Evolutionary conservation across 2,888 invertebrate species (phyloP), one percentile per base, ranked within the genome.

Genomic region (Mactromeris polynyma): DNA sequence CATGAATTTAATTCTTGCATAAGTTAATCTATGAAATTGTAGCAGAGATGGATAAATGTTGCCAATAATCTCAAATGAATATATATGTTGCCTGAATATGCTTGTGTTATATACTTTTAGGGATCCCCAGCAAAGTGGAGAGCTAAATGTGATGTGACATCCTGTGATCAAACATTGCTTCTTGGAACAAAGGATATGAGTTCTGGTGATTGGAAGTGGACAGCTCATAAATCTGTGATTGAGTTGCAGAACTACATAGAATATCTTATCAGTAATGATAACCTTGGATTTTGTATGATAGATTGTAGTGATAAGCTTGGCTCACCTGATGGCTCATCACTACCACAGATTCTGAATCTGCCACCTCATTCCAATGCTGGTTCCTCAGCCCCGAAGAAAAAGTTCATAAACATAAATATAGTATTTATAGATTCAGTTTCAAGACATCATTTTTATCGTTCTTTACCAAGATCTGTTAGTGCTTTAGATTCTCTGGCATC

Each of bases 351-450:
- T 36, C 64, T 91, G 14, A 91, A 86, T 80, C 84, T 91, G 7
- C 91, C 91, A 33, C 89, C 88, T 51, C 0, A 11, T 33, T 14
- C 0, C n/a, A 21, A 78, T 31, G 19, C 40, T 21, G 36, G 38
- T 26, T 33, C 42, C n/a, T 51, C 79, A 33, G 51, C 31, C 19
- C 31, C 33, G 1, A 1, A 6, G 0, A 33, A 80, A 33, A 73
- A 64, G 3, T 54, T 54, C 58, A 54, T 95, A 2, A 95, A 94
- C 87, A 87, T 95, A 14, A 95, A 95, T 86, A 51, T 95, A 17
- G 89, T 95, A 54, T 94, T 95, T 33, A 85, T 95, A 36, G 95
- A 95, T 86, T 95, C 95, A 11, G 93, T 94, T n/a, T 94, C 95
- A 64, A 87, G 93, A 36, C 93, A 94, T 83, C 95, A 95, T 91